Conservation (phyloP, 2,113 vertebrate genomes). For the Phocoena phocoena region DNA sequence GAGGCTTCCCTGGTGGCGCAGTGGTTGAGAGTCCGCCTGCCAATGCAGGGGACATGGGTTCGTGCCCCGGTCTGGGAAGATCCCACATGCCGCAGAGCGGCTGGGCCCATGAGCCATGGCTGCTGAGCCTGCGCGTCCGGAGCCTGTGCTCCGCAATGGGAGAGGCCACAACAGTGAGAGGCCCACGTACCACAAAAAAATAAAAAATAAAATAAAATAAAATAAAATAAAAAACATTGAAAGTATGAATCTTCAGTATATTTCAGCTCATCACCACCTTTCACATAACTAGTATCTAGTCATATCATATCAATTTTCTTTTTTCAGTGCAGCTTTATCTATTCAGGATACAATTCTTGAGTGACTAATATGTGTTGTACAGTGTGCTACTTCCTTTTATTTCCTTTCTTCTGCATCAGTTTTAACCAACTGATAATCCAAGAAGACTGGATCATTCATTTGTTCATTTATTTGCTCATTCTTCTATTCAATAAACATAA, state of each 20-base stretch:
- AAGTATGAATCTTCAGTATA: neutral
- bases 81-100: no score
- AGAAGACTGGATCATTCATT: neutral
- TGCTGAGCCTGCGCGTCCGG: no score
- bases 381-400: neutral
- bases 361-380: neutral
- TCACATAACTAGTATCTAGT: neutral
- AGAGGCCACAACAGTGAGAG: no score
- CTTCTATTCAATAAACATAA: neutral
- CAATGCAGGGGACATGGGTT: no score
- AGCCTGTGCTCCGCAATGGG: no score
- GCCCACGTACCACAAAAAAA: no score
- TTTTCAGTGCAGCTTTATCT: neutral
- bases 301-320: neutral
- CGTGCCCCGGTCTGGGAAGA: no score
- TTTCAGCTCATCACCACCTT: neutral
- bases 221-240: neutral
- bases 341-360: neutral
- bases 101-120: no score
- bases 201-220: no score
- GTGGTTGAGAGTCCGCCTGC: no score
- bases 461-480: neutral
- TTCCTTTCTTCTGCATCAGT: neutral
- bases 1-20: no score
- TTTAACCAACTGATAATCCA: neutral